A percentile compares a stretch with the other conserved stretches of the same genome.
These are phyloP conservation scores for Stegostoma tigrinum DNA, from an alignment of 2,113 vertebrate species.

Conservation along the genomic window DNA sequence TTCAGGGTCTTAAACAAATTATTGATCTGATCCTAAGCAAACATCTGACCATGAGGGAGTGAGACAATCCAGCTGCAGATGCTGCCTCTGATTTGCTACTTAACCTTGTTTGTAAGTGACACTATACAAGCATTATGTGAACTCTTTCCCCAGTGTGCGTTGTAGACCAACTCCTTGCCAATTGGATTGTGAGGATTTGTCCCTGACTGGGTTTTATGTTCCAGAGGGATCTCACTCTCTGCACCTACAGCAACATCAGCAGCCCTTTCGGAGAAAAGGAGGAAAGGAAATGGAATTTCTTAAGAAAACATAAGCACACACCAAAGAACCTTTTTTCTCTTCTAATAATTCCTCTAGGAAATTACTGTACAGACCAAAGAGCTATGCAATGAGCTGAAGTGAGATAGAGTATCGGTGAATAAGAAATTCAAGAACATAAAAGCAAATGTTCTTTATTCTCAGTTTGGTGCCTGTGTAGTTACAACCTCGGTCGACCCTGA, in stretches of 20 bases:
- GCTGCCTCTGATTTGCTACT: background rate
- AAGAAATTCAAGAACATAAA: conserved; percentile 10
- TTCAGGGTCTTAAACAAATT: background rate
- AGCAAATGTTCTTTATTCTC: background rate
- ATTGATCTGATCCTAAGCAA: background rate
- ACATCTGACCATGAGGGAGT: background rate
- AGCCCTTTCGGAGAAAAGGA: background rate
- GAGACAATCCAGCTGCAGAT: background rate
- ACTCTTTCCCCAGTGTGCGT: background rate
- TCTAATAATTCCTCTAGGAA: conserved; percentile 2
- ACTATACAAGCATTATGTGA: background rate
- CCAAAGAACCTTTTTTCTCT: background rate
- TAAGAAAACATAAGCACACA: background rate
- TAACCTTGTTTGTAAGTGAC: background rate
- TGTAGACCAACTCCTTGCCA: background rate
- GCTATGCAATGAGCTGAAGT: background rate
- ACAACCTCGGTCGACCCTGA: background rate
- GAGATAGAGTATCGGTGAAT: background rate
- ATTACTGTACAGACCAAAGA: background rate
- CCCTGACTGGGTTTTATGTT: background rate
- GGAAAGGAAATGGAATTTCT: background rate
- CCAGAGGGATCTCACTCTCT: background rate
- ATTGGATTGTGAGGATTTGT: background rate
- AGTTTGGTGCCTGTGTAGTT: background rate
- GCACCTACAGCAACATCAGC: background rate